Percentiles rank a stretch among this genome's conserved stretches.
These are phyloP conservation scores for Jacana jacana DNA, from an alignment of 2,113 vertebrate genomes.

Conservation along the genomic window DNA sequence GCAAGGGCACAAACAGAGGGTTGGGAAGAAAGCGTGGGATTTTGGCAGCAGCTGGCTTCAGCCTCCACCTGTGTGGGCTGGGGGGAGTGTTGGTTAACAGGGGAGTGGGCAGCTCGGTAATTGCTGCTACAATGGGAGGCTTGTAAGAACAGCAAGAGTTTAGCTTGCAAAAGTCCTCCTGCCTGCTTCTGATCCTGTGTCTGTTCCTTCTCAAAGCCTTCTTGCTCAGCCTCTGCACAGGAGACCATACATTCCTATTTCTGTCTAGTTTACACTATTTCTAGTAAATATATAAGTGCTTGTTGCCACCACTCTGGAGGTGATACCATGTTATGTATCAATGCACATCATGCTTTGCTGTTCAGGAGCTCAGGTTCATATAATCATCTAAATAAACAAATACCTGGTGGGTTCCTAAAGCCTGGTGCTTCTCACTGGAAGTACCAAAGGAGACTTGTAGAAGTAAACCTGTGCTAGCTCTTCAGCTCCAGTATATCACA, in stretches of 20 bases:
- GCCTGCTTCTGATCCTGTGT: not conserved
- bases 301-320: not conserved
- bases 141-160: not conserved
- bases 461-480: not conserved
- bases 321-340: not conserved
- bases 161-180: not conserved
- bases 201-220: not conserved
- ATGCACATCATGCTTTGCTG: rapidly evolving
- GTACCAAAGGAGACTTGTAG: not conserved
- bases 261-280: not conserved
- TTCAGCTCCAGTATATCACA: not conserved
- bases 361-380: not conserved
- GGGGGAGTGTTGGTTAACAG: not conserved
- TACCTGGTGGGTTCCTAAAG: not conserved
- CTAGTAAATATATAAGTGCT: not conserved
- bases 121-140: not conserved
- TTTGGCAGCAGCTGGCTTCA: not conserved
- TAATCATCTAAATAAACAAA: not conserved
- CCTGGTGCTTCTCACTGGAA: not conserved
- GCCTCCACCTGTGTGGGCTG: not conserved
- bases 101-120: not conserved
- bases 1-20: not conserved
- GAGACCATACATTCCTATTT: not conserved
- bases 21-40: not conserved
- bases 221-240: not conserved